phyloP scores from a whole-genome alignment of 1,140 invertebrate species.

The Drosophila mauritiana region DNA sequence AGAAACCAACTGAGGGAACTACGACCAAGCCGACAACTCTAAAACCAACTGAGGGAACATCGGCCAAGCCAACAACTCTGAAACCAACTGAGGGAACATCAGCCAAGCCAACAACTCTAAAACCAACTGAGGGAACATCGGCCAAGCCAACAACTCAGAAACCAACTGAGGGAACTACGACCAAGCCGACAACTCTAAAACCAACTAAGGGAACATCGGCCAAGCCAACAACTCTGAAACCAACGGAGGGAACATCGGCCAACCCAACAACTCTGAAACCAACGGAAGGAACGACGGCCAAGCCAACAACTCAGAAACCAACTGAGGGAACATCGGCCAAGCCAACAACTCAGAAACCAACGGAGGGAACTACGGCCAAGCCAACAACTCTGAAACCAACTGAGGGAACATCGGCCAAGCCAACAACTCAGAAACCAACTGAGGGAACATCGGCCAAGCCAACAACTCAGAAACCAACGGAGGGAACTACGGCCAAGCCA shows the following conservation, averaged over 20 bases:
- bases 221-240: slow-evolving; percentile 3
- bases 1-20: background rate
- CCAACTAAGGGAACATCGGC: background rate
- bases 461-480: background rate
- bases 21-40: background rate
- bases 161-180: background rate
- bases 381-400: slow-evolving; percentile 4
- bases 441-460: background rate
- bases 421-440: background rate
- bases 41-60: background rate
- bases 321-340: background rate
- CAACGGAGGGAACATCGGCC: background rate
- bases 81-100: background rate
- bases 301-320: slow-evolving; percentile 1
- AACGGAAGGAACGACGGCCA: background rate
- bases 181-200: background rate
- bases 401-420: background rate
- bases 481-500: background rate
- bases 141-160: background rate
- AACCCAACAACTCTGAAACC: background rate
- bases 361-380: background rate
- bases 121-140: background rate
- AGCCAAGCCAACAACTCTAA: background rate
- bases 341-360: slow-evolving; percentile 1
- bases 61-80: background rate